These are phyloP conservation scores for Drosophila rufa DNA, from an alignment of 1,140 invertebrate genomes.

Conservation along the genomic window DNA sequence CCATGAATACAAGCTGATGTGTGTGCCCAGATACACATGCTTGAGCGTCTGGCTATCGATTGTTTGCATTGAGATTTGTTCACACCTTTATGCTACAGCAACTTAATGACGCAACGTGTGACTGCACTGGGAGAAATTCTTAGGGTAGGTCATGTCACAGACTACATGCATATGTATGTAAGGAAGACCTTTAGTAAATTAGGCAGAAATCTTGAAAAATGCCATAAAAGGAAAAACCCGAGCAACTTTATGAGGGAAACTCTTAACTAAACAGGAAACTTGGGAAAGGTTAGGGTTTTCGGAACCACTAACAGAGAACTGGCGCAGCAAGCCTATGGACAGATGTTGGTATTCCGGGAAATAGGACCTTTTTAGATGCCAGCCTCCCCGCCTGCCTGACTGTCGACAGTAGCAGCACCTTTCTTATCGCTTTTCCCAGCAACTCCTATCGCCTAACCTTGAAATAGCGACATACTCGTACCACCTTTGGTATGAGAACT, in stretches of 20 bases:
- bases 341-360: constrained; percentile 43
- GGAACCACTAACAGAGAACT: neutral
- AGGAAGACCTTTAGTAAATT: neutral
- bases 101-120: constrained; percentile 40
- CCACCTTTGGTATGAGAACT: constrained; percentile 4
- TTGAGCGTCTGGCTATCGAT: constrained; percentile 45
- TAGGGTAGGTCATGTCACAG: constrained; percentile 19
- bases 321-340: neutral
- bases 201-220: neutral
- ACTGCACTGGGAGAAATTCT: constrained; percentile 25
- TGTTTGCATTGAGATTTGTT: constrained; percentile 51
- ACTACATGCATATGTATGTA: neutral
- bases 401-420: constrained; percentile 17
- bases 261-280: constrained; percentile 9
- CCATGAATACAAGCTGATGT: constrained; percentile 16
- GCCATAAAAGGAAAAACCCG: neutral
- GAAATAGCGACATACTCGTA: constrained; percentile 10
- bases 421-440: constrained; percentile 39
- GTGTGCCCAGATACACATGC: constrained; percentile 38
- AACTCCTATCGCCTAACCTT: constrained; percentile 26
- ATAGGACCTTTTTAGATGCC: neutral
- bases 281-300: constrained; percentile 9
- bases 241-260: neutral
- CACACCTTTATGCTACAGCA: constrained; percentile 48
- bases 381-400: neutral